Base-by-base conservation (phyloP, 2,113 vertebrate genomes). In the Cyrtonyx montezumae region DNA sequence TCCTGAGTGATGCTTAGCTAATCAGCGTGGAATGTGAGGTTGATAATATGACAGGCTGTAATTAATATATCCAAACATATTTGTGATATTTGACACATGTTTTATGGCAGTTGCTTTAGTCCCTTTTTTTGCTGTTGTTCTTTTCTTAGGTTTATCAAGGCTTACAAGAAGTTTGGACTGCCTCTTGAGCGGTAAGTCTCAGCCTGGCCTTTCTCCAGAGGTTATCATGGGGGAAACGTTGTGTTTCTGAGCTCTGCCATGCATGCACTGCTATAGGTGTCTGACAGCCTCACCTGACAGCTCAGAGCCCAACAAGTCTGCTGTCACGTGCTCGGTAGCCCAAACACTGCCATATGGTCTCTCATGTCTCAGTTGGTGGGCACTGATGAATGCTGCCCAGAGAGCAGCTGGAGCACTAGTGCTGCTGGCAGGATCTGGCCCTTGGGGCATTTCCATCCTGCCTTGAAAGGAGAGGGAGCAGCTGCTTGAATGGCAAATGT, bases 121-220 rank as follows among this genome's bases (percentile, higher is more conserved):
- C 46, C 62, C 18, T 69, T 11, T 37, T 9, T 10, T 36, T 28
- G 9, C 8, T 43, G 76, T 70, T 53, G 26, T 53, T 83, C 58
- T 84, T 90, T 94, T 13, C 5, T 77, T 97, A 99, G 99, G 97
- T 99, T 99, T 96, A 99, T 99, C 95, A 99, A 99, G 96, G 99
- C 99, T 5, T 99, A 99, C 96, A 99, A 99, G 98, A 99, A 99
- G 96, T 99, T 99, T 97, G 99, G 98, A 45, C 97, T 98, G n/a
- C 99, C 99, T 28, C 98, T 99, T 75, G 99, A 99, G 96, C 97
- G 99, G 99, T 99, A 96, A 97, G 97, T 88, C 66, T 55, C 25
- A 34, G 0, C 23, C 63, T 73, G 66, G 46, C 59, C 32, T 30
- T 46, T 55, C 43, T 75, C 32, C 79, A 42, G 78, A 55, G 55